Evolutionary conservation across 2,888 invertebrate species (phyloP), one percentile per base, ranked within the genome.

Genomic region (Apamea sordens): DNA sequence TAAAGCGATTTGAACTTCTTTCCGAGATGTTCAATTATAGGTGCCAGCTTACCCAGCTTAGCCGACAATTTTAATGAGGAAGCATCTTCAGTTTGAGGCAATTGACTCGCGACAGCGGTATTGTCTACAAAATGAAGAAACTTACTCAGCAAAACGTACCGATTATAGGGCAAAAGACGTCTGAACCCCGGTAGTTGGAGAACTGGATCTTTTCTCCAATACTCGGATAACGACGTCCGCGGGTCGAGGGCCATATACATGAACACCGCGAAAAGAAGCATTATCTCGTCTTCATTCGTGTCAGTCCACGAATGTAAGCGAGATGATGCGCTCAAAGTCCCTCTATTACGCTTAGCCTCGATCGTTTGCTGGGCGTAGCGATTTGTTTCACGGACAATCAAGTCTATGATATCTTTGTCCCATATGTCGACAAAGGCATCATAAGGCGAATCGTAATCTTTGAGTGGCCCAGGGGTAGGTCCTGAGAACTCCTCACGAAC

Each of bases 191-290:
- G 77, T 74, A 87, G 63, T 73, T 72, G 74, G 13, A 90, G 75
- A 59, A 64, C 61, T 65, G 84, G 83, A 44, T 87, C 44, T 53
- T 56, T 1, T 61, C n/a, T 81, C 87, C 85, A 90, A 74, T 86
- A 88, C 61, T 89, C 88, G 28, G 61, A 10, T 15, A 56, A 32
- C 21, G 76, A 78, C 50, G 82, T 32, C 13, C 86, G 79, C 6
- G 56, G 64, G 70, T 81, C 83, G 28, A 89, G 56, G 0, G 83
- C 88, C 84, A 73, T 83, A 15, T 73, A 78, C 64, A 88, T 88
- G 36, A 36, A 36, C 36, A 36, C 36, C 36, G 36, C 36, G 36
- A 36, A 36, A 36, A 36, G 36, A 36, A 36, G 36, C 36, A 36
- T 36, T 36, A 36, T 36, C 36, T 36, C 36, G 36, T 36, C 36